Evolutionary conservation across 1,140 invertebrate species (phyloP).

Genomic region (Pseudoatta argentina): DNA sequence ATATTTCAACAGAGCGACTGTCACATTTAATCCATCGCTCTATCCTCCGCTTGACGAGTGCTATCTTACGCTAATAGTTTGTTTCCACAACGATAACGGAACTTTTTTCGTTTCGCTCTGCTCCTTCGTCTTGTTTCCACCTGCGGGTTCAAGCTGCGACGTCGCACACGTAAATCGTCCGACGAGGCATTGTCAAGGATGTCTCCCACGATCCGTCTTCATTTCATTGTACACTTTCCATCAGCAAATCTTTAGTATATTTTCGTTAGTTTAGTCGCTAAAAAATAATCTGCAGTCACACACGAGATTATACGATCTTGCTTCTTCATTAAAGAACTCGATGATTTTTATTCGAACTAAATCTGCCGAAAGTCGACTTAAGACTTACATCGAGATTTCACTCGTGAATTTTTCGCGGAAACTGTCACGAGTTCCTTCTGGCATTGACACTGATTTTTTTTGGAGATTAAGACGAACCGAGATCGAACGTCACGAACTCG

Average conservation of each 20-base stretch:
- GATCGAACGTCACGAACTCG: conserved; percentile 34
- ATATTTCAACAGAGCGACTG: conserved; percentile 76
- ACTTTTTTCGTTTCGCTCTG: conserved; percentile 35
- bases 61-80: conserved; percentile 85
- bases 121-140: conserved; percentile 35
- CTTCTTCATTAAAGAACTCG: neutral
- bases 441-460: conserved; percentile 18
- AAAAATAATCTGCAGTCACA: conserved; percentile 17
- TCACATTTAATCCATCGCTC: conserved; percentile 75
- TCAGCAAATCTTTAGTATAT: neutral
- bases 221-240: conserved; percentile 20
- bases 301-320: neutral
- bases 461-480: neutral
- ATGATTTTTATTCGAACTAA: neutral
- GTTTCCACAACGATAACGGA: conserved; percentile 84
- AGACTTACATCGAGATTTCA: neutral
- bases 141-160: conserved; percentile 16
- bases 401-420: neutral
- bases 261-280: neutral
- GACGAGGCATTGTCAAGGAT: conserved; percentile 22
- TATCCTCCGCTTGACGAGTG: conserved; percentile 48
- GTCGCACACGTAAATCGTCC: neutral
- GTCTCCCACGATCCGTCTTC: conserved; percentile 2
- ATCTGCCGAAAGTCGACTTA: neutral
- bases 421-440: neutral